Conservation (phyloP, 2,113 vertebrate genomes). For the Oncorhynchus kisutch region DNA sequence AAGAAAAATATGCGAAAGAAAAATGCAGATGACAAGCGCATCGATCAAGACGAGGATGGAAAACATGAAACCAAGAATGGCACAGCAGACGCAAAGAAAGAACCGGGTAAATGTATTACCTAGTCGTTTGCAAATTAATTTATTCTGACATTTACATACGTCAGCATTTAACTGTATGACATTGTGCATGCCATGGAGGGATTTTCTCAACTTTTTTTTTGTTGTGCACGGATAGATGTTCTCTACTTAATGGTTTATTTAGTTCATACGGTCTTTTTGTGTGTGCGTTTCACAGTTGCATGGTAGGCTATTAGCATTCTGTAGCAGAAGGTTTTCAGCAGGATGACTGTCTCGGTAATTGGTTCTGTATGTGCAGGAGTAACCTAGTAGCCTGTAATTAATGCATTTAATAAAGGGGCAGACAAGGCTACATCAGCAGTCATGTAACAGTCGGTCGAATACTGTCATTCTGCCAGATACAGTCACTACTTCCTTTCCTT, state of each 20-base stretch:
- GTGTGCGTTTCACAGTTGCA: too few species aligned
- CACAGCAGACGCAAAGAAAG: constrained; percentile 6
- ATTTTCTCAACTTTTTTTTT: neutral
- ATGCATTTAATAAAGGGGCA: neutral
- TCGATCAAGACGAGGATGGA: neutral
- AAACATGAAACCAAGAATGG: neutral
- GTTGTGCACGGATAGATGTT: neutral
- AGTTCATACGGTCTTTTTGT: neutral
- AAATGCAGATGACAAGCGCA: neutral
- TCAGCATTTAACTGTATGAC: too few species aligned
- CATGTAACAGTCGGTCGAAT: neutral
- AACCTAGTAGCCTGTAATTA: too few species aligned
- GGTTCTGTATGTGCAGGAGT: too few species aligned
- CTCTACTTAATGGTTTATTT: neutral
- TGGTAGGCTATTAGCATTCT: neutral
- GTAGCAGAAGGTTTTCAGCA: too few species aligned
- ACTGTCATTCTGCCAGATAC: neutral
- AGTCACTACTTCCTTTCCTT: too few species aligned
- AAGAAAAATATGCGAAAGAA: constrained; percentile 3
- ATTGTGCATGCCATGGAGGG: too few species aligned
- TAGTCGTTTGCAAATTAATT: neutral
- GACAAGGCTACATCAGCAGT: neutral
- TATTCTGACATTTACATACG: neutral
- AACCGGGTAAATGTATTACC: constrained; percentile 29
- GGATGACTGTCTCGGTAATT: too few species aligned